A percentile compares a stretch with the other conserved stretches of the same genome.
Conservation (phyloP, 2,113 vertebrate genomes). For the Nothobranchius furzeri region DNA sequence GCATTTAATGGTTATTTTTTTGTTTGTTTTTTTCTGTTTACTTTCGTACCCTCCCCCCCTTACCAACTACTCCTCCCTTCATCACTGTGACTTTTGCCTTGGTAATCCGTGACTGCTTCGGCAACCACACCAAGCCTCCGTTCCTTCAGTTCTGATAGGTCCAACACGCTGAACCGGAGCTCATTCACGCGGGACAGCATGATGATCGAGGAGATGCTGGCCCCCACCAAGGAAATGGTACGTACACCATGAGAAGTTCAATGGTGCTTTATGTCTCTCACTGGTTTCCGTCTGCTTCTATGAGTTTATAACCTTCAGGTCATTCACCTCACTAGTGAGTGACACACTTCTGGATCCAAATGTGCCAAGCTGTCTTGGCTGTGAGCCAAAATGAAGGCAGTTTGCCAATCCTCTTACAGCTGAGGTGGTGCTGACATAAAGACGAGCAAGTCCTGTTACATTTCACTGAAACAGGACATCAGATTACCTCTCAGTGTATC, state of each 20-base stretch:
- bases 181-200: conserved; percentile 97
- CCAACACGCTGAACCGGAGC: conserved; percentile 97
- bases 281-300: background rate
- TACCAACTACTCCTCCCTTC: conserved; percentile 25
- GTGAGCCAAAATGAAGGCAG: conserved; percentile 19
- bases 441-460: conserved; percentile 37
- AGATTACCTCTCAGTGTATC: conserved; percentile 27
- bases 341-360: conserved; percentile 24
- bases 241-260: conserved; percentile 18
- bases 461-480: conserved; percentile 39
- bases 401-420: conserved; percentile 55
- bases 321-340: conserved; percentile 21
- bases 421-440: conserved; percentile 21
- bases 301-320: background rate
- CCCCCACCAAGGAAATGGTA: conserved; percentile 92
- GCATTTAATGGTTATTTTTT: conserved; percentile 86
- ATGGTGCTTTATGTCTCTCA: background rate
- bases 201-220: conserved; percentile 97
- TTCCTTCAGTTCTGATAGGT: conserved; percentile 99
- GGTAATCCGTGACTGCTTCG: conserved; percentile 61
- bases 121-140: conserved; percentile 89
- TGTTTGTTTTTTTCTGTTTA: conserved; percentile 84
- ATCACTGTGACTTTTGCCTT: conserved; percentile 70
- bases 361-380: conserved; percentile 19
- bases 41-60: conserved; percentile 75